These are phyloP conservation scores for Diadema setosum DNA, from an alignment of 35 echinoderm and acorn worm species.

Conservation along the genomic window DNA sequence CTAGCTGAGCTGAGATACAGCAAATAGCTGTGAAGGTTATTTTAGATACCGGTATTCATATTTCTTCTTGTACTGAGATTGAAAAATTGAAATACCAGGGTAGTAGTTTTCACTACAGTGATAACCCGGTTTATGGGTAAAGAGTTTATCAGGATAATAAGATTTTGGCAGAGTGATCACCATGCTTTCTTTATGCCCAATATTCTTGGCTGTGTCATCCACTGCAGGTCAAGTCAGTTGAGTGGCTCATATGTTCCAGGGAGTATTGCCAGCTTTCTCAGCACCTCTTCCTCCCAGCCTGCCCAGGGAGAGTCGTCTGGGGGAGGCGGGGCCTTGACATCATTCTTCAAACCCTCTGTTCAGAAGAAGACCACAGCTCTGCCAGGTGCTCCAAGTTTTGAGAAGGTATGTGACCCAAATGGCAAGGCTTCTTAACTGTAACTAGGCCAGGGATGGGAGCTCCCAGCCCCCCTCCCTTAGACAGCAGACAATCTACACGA, in stretches of 20 bases:
- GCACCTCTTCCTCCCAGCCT: neutral
- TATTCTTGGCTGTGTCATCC: too few relatives aligned
- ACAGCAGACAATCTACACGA: neutral
- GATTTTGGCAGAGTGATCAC: too few relatives aligned
- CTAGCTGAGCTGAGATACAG: too few relatives aligned
- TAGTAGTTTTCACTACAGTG: too few relatives aligned
- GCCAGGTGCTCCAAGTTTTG: neutral
- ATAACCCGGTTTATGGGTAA: too few relatives aligned
- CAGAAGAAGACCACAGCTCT: neutral
- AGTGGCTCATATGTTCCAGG: slow-evolving; percentile 6
- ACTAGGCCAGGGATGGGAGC: neutral
- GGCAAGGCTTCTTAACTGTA: neutral
- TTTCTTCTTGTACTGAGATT: too few relatives aligned
- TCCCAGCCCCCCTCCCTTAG: neutral
- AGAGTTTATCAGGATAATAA: too few relatives aligned
- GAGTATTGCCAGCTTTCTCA: neutral
- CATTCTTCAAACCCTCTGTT: neutral
- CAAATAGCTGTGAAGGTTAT: too few relatives aligned
- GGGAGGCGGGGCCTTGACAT: neutral
- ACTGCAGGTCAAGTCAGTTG: too few relatives aligned
- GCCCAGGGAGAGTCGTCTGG: neutral
- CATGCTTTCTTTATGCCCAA: too few relatives aligned
- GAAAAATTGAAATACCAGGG: too few relatives aligned
- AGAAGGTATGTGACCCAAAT: neutral
- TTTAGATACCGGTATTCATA: too few relatives aligned